Conservation (phyloP, 2,888 invertebrate genomes). For the Callimorpha dominula region DNA sequence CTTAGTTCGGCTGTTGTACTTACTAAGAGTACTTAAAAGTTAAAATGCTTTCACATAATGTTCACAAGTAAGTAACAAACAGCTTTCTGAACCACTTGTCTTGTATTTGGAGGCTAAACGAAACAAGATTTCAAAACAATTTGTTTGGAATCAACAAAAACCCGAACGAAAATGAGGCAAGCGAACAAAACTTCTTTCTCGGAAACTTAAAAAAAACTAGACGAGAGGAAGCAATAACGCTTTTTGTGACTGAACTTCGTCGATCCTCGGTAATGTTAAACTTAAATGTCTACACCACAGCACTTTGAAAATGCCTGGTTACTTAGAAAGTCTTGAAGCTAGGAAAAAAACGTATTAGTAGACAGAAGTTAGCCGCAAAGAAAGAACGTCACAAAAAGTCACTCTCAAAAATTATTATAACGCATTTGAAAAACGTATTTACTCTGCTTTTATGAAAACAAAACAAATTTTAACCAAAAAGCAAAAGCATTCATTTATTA, state of each 20-base stretch:
- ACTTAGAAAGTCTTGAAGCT: background rate
- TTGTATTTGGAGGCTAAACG: background rate
- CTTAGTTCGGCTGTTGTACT: too few relatives aligned
- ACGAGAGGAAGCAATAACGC: slow-evolving; percentile 33
- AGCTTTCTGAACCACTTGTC: background rate
- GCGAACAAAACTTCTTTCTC: background rate
- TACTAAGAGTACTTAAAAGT: background rate
- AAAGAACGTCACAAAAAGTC: too few relatives aligned
- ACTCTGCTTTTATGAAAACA: too few relatives aligned
- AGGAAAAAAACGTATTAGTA: too few relatives aligned
- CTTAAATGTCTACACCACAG: slow-evolving; percentile 18
- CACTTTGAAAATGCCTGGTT: slow-evolving; percentile 4
- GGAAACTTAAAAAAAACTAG: slow-evolving; percentile 29
- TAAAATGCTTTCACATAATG: background rate
- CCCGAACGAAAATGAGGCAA: background rate
- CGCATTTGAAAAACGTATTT: too few relatives aligned
- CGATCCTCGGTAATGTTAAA: background rate
- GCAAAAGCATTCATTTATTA: background rate
- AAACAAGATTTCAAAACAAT: background rate
- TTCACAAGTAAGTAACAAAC: background rate
- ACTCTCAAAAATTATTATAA: too few relatives aligned
- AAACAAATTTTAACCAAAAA: too few relatives aligned
- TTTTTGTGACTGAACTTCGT: slow-evolving; percentile 24
- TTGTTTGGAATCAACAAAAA: background rate
- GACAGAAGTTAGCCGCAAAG: too few relatives aligned